Conservation (phyloP, 2,797 vertebrate genomes). For the Valencia hispanica region DNA sequence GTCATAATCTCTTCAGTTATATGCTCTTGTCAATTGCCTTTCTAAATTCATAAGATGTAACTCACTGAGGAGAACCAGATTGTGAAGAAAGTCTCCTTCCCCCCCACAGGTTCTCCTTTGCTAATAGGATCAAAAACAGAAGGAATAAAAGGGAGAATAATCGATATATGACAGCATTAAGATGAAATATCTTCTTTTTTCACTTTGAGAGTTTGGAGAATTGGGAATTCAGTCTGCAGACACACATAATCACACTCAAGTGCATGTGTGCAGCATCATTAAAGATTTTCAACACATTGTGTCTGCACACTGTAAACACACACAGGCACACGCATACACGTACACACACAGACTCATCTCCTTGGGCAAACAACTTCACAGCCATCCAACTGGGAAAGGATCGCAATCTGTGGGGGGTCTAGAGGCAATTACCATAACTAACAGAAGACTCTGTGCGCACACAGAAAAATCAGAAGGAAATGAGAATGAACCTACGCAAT, state of each 20-base stretch:
- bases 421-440: slow-evolving; percentile 81
- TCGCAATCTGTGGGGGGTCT: slow-evolving; percentile 70
- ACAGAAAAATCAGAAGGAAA: slow-evolving; percentile 58
- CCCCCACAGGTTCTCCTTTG: slow-evolving; percentile 46
- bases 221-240: slow-evolving; percentile 54
- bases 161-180: slow-evolving; percentile 55
- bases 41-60: slow-evolving; percentile 34
- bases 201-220: slow-evolving; percentile 44
- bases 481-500: slow-evolving; percentile 48
- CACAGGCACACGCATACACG: slow-evolving; percentile 43
- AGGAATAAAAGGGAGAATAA: slow-evolving; percentile 57
- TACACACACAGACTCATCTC: slow-evolving; percentile 58
- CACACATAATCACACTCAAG: slow-evolving; percentile 58
- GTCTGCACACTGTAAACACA: slow-evolving; percentile 50
- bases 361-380: slow-evolving; percentile 78
- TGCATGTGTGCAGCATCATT: slow-evolving; percentile 49
- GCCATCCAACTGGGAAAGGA: slow-evolving; percentile 69
- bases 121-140: slow-evolving; percentile 60
- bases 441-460: slow-evolving; percentile 64
- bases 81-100: slow-evolving; percentile 27
- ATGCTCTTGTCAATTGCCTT: slow-evolving; percentile 32
- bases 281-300: slow-evolving; percentile 60
- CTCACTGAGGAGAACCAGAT: slow-evolving; percentile 20
- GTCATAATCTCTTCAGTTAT: slow-evolving; percentile 33
- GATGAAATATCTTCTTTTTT: slow-evolving; percentile 58